Evolutionary conservation across 1,140 invertebrate genomes (phyloP).

Genomic region (Helicorthomorpha holstii): DNA sequence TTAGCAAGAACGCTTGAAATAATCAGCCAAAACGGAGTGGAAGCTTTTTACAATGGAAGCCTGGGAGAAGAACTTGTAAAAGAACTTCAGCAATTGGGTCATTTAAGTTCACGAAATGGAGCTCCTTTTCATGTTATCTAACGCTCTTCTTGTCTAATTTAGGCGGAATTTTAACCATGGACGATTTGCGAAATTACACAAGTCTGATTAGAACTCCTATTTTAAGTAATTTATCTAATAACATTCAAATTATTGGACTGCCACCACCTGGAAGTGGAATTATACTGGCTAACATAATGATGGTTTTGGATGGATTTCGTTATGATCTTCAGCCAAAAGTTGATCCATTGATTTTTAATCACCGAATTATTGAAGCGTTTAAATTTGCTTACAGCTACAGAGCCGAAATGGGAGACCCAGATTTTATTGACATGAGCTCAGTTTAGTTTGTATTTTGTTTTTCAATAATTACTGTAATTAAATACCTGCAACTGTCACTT

Average conservation of each 20-base stretch:
- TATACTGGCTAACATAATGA: constrained; percentile 60
- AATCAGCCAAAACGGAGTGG: constrained; percentile 17
- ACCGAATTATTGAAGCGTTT: constrained; percentile 73
- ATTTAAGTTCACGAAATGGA: not conserved
- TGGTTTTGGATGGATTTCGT: constrained; percentile 42
- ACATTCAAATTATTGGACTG: constrained; percentile 45
- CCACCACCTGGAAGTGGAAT: constrained; percentile 63
- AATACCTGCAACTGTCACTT: not conserved
- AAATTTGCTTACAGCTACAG: constrained; percentile 81
- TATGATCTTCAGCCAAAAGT: constrained; percentile 16
- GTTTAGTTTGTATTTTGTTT: no score
- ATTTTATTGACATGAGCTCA: constrained; percentile 44
- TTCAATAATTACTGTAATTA: not conserved
- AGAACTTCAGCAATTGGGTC: constrained; percentile 8
- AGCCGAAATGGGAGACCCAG: constrained; percentile 64
- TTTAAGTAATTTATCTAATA: constrained; percentile 33
- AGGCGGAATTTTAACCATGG: not conserved
- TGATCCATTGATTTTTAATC: constrained; percentile 42
- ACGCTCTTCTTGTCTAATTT: not conserved
- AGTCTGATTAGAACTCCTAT: constrained; percentile 35
- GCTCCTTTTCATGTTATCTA: not conserved
- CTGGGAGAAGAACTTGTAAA: constrained; percentile 11
- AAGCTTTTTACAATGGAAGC: constrained; percentile 13
- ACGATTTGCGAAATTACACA: not conserved
- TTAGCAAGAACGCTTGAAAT: constrained; percentile 23